These are phyloP conservation scores for Globia sparganii DNA, from an alignment of 2,888 invertebrate genomes.

Conservation along the genomic window DNA sequence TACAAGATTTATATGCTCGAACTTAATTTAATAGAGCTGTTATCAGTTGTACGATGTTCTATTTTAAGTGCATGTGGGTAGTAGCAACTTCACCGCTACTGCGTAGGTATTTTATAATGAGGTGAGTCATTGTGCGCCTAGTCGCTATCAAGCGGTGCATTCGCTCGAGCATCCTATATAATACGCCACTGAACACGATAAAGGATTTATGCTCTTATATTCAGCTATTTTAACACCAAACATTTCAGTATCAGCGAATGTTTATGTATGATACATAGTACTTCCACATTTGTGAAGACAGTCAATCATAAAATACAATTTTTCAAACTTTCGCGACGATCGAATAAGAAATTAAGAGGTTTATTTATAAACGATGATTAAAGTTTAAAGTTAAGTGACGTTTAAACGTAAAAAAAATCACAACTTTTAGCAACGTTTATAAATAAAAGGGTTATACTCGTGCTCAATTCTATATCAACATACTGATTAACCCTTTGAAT, in stretches of 20 bases:
- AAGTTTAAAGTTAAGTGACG: neutral
- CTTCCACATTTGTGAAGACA: neutral
- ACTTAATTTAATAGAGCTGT: conserved; percentile 47
- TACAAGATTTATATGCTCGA: conserved; percentile 53
- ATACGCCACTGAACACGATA: conserved; percentile 61
- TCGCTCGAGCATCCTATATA: conserved; percentile 58
- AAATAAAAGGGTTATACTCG: neutral
- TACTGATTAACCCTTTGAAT: conserved; percentile 6
- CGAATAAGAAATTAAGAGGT: neutral
- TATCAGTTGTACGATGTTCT: conserved; percentile 47
- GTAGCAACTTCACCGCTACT: conserved; percentile 26
- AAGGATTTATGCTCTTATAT: conserved; percentile 64
- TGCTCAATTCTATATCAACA: conserved; percentile 1
- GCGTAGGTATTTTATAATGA: conserved; percentile 49
- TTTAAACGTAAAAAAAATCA: neutral
- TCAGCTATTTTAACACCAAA: conserved; percentile 53
- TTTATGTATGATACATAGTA: neutral
- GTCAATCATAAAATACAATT: neutral
- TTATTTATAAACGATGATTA: neutral
- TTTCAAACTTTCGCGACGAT: neutral
- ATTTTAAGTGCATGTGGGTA: conserved; percentile 35
- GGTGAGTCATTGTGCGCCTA: conserved; percentile 46
- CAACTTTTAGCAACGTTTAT: neutral
- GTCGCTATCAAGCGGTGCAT: conserved; percentile 68
- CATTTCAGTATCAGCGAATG: conserved; percentile 22